Conservation (phyloP, 1,140 invertebrate species). For the Anthonomus grandis region DNA sequence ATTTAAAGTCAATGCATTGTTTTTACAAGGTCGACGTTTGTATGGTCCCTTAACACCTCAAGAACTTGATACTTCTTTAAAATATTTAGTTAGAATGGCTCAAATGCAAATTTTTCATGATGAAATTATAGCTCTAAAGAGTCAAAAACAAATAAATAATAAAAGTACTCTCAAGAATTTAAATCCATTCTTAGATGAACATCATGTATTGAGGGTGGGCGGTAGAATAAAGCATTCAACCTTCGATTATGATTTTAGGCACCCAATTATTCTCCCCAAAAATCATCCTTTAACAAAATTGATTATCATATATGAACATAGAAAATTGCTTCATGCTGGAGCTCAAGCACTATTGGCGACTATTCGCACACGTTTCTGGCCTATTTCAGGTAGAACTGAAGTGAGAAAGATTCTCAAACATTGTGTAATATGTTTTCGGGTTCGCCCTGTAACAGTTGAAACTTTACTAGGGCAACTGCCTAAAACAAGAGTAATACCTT, state of each 20-base stretch:
- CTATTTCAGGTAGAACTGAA: not conserved
- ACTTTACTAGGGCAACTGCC: slow-evolving; percentile 8
- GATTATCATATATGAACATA: slow-evolving; percentile 35
- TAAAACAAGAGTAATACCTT: not conserved
- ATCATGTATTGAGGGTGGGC: not conserved
- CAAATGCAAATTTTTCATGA: not conserved
- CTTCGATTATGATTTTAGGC: too few species aligned
- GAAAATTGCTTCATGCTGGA: slow-evolving; percentile 34
- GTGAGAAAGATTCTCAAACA: not conserved
- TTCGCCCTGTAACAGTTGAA: slow-evolving; percentile 15
- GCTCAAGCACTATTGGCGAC: slow-evolving; percentile 28
- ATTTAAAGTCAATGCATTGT: not conserved
- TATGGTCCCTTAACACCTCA: slow-evolving; percentile 1
- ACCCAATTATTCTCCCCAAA: slow-evolving; percentile 43
- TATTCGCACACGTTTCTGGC: slow-evolving; percentile 27
- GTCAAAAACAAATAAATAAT: too few species aligned
- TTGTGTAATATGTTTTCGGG: slow-evolving; percentile 31
- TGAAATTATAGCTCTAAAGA: not conserved
- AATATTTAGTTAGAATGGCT: slow-evolving; percentile 1
- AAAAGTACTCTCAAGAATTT: slow-evolving; percentile 1
- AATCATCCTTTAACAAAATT: slow-evolving; percentile 31
- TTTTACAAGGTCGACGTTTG: not conserved
- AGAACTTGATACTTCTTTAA: not conserved
- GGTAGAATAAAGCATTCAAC: too few species aligned
- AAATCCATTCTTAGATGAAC: slow-evolving; percentile 1